These are phyloP conservation scores for Columba livia DNA, from an alignment of 2,113 vertebrate species.

Conservation along the genomic window DNA sequence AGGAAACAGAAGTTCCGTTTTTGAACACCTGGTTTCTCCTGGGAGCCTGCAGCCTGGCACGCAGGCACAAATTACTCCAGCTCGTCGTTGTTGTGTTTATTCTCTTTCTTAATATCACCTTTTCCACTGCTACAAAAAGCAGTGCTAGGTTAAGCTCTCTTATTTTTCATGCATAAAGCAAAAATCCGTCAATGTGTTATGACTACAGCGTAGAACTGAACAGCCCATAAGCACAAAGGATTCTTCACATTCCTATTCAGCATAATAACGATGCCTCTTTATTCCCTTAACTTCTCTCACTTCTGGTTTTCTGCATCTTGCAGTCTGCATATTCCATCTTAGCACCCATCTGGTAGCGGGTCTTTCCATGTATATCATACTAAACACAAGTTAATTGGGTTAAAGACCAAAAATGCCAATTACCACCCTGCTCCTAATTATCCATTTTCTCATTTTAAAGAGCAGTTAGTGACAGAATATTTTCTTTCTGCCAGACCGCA, in stretches of 20 bases:
- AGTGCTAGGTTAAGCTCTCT: background rate
- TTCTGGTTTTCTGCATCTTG: background rate
- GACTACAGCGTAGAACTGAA: background rate
- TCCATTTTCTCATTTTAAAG: background rate
- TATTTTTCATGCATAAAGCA: background rate
- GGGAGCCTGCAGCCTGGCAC: background rate
- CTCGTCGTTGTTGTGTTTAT: fast-evolving
- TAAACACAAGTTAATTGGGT: background rate
- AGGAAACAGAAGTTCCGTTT: background rate
- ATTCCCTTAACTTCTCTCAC: background rate
- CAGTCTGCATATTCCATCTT: background rate
- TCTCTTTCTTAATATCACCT: background rate
- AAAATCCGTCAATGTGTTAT: background rate
- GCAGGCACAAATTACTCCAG: background rate
- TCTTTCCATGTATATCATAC: background rate
- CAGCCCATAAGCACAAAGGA: background rate
- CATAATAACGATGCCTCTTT: background rate
- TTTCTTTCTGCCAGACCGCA: background rate
- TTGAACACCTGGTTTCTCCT: background rate
- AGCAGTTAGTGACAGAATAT: background rate
- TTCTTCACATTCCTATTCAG: background rate
- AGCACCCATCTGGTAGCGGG: background rate
- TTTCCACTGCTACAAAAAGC: background rate
- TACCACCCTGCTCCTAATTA: background rate
- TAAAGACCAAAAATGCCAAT: background rate